A percentile compares a stretch with the other conserved stretches of the same genome.
These are phyloP conservation scores for Nerophis lumbriciformis DNA, from an alignment of 2,113 vertebrate genomes.

Conservation along the genomic window DNA sequence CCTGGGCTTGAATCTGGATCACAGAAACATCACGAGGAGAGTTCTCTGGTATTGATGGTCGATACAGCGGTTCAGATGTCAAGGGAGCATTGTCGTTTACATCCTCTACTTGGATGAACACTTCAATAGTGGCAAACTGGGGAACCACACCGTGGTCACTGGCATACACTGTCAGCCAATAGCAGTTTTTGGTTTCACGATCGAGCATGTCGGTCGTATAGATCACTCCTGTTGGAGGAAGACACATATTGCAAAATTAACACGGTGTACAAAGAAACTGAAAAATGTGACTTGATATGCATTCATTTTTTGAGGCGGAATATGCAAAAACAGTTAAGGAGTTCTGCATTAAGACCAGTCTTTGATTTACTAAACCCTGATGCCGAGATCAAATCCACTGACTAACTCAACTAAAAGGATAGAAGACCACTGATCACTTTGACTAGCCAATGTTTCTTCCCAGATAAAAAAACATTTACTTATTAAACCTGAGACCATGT, in stretches of 20 bases:
- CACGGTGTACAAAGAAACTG: neutral
- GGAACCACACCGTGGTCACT: slow-evolving; percentile 90
- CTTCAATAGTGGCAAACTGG: slow-evolving; percentile 83
- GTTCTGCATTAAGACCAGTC: too few relatives aligned
- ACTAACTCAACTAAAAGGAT: too few relatives aligned
- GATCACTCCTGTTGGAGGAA: slow-evolving; percentile 77
- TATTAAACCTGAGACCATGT: too few relatives aligned
- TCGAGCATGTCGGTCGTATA: slow-evolving; percentile 91
- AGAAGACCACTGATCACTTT: too few relatives aligned
- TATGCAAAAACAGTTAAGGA: too few relatives aligned
- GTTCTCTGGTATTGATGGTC: slow-evolving; percentile 83
- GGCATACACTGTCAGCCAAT: slow-evolving; percentile 94
- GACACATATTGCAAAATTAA: slow-evolving; percentile 17
- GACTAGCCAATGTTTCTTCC: too few relatives aligned
- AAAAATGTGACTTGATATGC: neutral
- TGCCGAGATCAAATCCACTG: too few relatives aligned
- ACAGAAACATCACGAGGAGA: slow-evolving; percentile 89
- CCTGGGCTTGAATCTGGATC: slow-evolving; percentile 90
- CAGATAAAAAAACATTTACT: too few relatives aligned
- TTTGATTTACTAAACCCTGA: too few relatives aligned
- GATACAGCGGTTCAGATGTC: slow-evolving; percentile 88
- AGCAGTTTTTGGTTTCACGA: slow-evolving; percentile 87
- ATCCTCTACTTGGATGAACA: slow-evolving; percentile 93
- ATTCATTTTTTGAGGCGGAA: neutral
- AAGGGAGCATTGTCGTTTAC: slow-evolving; percentile 95